Evolutionary conservation across 2,888 invertebrate genomes (phyloP).

Genomic region (Xestia c-nigrum): DNA sequence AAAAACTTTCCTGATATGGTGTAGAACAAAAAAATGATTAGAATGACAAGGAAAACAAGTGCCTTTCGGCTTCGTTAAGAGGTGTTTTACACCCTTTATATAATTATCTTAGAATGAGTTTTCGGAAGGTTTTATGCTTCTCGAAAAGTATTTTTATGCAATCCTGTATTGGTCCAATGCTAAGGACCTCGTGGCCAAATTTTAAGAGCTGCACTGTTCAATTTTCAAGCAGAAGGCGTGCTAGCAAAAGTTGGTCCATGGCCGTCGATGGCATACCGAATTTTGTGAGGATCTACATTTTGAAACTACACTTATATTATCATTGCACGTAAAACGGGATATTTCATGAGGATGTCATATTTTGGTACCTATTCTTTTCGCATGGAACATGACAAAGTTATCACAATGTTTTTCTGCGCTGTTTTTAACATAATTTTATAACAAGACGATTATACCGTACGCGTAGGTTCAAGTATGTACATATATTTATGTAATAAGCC

Average conservation of each 20-base stretch:
- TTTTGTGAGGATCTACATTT: too few relatives aligned
- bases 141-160: neutral
- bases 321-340: too few relatives aligned
- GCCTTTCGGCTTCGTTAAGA: too few relatives aligned
- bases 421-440: neutral
- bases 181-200: neutral
- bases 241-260: too few relatives aligned
- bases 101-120: neutral
- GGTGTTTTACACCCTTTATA: too few relatives aligned
- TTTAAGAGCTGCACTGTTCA: neutral
- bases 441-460: slow-evolving; percentile 4
- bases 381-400: too few relatives aligned
- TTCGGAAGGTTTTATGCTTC: neutral
- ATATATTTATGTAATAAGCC: neutral
- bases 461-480: neutral
- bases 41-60: too few relatives aligned
- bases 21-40: too few relatives aligned
- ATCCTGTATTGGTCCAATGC: neutral
- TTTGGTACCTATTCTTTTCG: neutral
- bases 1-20: too few relatives aligned
- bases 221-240: too few relatives aligned
- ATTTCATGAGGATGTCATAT: neutral
- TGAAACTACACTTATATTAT: too few relatives aligned
- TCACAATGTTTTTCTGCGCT: neutral
- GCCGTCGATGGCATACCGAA: too few relatives aligned